Evolutionary conservation across 2,113 vertebrate species (phyloP).

Genomic region (Sardina pilchardus): DNA sequence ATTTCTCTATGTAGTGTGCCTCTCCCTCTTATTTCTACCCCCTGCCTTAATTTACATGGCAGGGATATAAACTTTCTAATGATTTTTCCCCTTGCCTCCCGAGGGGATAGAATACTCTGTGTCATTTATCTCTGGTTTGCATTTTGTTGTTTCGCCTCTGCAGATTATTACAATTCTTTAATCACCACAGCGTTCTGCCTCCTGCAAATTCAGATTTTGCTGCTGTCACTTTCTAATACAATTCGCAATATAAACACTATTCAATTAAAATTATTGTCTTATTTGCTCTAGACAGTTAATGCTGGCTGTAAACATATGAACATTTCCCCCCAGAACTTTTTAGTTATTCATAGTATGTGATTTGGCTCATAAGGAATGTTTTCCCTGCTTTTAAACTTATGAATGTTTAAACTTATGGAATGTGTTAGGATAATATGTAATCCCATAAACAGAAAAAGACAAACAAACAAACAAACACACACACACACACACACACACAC

Average conservation of each 20-base stretch:
- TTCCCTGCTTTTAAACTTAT: background rate
- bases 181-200: slow-evolving; percentile 55
- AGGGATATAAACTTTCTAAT: slow-evolving; percentile 66
- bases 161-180: slow-evolving; percentile 74
- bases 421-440: background rate
- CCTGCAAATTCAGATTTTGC: slow-evolving; percentile 48
- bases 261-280: slow-evolving; percentile 41
- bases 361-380: background rate
- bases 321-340: background rate
- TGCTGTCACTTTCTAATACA: slow-evolving; percentile 29
- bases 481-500: background rate
- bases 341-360: background rate
- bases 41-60: slow-evolving; percentile 20
- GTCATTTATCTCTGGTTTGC: slow-evolving; percentile 67
- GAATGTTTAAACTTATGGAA: too few relatives aligned
- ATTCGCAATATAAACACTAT: slow-evolving; percentile 19
- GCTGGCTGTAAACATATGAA: background rate
- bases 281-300: slow-evolving; percentile 7
- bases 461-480: background rate
- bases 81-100: slow-evolving; percentile 47
- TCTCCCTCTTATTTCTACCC: background rate
- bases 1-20: slow-evolving; percentile 39
- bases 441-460: background rate
- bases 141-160: slow-evolving; percentile 57
- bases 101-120: slow-evolving; percentile 69